Percentiles rank a stretch among this genome's conserved stretches.
phyloP scores from a whole-genome alignment of 1,140 invertebrate species.

The Aleiodes sp. region DNA sequence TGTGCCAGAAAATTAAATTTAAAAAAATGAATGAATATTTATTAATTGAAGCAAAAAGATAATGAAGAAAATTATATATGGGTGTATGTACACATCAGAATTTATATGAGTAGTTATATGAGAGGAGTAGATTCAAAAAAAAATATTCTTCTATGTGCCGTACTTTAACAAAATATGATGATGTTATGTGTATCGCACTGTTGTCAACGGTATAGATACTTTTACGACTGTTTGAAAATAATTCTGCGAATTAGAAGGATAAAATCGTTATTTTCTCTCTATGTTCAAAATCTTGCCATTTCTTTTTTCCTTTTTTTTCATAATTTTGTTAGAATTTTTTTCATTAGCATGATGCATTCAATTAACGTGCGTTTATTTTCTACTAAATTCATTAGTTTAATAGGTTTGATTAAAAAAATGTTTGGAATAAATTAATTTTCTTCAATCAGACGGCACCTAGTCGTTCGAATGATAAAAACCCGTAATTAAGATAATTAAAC shows the following conservation, averaged over 20 bases:
- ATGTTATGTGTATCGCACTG: conserved; percentile 32
- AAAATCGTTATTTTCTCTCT: too few species aligned
- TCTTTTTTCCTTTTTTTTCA: too few species aligned
- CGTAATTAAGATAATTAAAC: too few species aligned
- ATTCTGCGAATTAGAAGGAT: conserved; percentile 23
- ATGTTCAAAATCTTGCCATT: too few species aligned
- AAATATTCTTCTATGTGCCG: conserved; percentile 60
- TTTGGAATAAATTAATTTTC: too few species aligned
- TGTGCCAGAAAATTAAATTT: not conserved
- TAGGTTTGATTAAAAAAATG: too few species aligned
- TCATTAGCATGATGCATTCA: too few species aligned
- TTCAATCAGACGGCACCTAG: too few species aligned
- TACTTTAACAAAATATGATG: conserved; percentile 42
- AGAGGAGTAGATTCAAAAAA: conserved; percentile 31
- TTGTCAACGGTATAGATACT: conserved; percentile 36
- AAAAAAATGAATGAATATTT: conserved; percentile 50
- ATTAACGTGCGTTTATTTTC: too few species aligned
- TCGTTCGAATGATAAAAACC: too few species aligned
- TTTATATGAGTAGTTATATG: conserved; percentile 42
- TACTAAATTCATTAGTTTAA: too few species aligned
- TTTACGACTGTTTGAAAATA: conserved; percentile 33
- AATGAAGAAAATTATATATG: conserved; percentile 40
- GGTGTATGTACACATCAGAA: conserved; percentile 43
- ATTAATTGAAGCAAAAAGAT: conserved; percentile 33
- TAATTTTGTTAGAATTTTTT: too few species aligned